phyloP scores from a whole-genome alignment of 1,140 invertebrate genomes.

The Bombus pyrosoma region DNA sequence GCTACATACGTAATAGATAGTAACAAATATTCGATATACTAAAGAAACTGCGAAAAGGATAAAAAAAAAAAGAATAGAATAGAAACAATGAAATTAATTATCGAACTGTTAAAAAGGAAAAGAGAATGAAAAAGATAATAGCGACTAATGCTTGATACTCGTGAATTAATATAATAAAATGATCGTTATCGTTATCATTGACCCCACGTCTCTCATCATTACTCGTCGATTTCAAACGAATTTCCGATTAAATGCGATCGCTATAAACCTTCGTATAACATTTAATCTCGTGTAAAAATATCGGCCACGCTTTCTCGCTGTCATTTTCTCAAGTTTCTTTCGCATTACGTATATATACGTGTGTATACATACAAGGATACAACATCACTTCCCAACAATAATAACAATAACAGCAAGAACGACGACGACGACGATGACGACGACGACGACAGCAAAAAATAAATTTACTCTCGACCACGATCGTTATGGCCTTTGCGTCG shows the following conservation, averaged over 20 bases:
- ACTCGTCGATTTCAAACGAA: constrained; percentile 25
- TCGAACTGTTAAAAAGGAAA: not conserved
- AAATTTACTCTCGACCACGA: not conserved
- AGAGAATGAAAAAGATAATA: not conserved
- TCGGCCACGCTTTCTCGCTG: constrained; percentile 62
- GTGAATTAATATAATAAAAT: not conserved
- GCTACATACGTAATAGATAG: not conserved
- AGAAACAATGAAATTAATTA: not conserved
- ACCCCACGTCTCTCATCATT: not conserved
- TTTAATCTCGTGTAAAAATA: constrained; percentile 79
- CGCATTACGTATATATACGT: not conserved
- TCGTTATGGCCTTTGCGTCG: constrained; percentile 5
- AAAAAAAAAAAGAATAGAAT: not conserved
- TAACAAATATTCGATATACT: not conserved
- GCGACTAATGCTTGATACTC: too few species aligned
- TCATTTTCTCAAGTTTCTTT: not conserved
- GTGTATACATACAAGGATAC: constrained; percentile 22
- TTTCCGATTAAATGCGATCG: constrained; percentile 33
- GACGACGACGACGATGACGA: not conserved
- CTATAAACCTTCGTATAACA: constrained; percentile 26
- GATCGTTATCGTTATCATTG: not conserved
- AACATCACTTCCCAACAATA: constrained; percentile 7
- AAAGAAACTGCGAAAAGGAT: not conserved
- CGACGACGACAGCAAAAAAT: too few species aligned
- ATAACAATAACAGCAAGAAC: not conserved